Base-by-base conservation (phyloP, 2,888 invertebrate genomes). In the Acleris holmiana region DNA sequence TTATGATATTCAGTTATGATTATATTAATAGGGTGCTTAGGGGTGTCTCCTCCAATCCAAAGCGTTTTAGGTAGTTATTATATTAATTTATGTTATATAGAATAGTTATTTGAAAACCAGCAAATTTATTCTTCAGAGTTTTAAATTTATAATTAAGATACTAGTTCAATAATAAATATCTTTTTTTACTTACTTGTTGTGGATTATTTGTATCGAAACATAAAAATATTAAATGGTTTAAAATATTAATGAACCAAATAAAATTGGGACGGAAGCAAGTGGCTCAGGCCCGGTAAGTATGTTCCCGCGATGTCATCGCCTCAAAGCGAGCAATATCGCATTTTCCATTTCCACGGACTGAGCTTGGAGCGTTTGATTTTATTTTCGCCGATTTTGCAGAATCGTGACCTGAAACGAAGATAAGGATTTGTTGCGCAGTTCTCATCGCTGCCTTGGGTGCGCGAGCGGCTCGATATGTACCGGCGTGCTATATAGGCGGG, bases 1-100 rank as follows among this genome's bases (percentile, higher is more conserved):
- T 89, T 92, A 90, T 91, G 82, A 92, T 88, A 84, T 89, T 88
- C 74, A 69, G 88, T 88, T 91, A 91, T 91, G 88, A 90, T 86
- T 89, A 85, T 89, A 65, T 65, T 55, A 84, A 87, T 86, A 73
- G 86, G 86, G 84, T 79, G 78, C 73, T 77, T 66, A 75, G 73
- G 64, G 69, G 67, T 68, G 69, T 74, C 67, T 71, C 73, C 74
- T 74, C 75, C 76, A 74, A 74, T 77, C 70, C 35, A 53, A 51
- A 61, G 41, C 55, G 50, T 65, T 54, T 63, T 66, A 55, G 51
- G 50, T 17, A 13, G 35, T 53, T 53, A 53, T 53, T 15, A 44
- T 40, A 53, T 51, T 25, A 21, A 46, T 53, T 19, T 55, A 41
- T 40, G 41, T 55, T 25, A n/a, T 15, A n/a, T 41, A 29, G 29